Evolutionary conservation across 2,113 vertebrate genomes (phyloP).

Genomic region (Leucoraja erinaceus): DNA sequence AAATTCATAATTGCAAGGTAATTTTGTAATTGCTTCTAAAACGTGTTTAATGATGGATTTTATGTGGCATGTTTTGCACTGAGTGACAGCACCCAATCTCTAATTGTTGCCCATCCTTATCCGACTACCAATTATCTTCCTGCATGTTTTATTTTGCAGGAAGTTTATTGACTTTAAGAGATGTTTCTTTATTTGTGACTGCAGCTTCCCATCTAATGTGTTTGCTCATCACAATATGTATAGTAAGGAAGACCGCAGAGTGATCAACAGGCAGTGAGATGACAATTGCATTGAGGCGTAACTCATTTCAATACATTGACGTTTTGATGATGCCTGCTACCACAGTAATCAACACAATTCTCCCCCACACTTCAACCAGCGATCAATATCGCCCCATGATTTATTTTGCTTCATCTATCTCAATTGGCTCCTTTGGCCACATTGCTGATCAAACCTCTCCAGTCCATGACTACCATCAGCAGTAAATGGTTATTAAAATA

Average conservation of each 20-base stretch:
- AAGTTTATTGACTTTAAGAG: neutral
- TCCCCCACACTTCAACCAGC: neutral
- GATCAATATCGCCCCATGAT: neutral
- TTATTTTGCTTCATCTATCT: neutral
- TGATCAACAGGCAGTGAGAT: neutral
- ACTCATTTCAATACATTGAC: neutral
- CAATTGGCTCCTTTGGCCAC: neutral
- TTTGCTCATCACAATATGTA: too few species aligned
- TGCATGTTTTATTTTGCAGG: neutral
- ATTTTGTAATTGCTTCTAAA: slow-evolving; percentile 18
- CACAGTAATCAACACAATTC: neutral
- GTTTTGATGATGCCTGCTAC: neutral
- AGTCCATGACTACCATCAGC: neutral
- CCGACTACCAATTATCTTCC: neutral
- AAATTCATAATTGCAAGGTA: neutral
- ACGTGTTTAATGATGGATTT: slow-evolving; percentile 27
- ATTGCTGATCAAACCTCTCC: neutral
- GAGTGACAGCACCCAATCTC: neutral
- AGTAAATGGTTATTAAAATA: neutral
- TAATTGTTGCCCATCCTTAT: neutral
- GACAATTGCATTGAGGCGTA: neutral
- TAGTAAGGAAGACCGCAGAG: too few species aligned
- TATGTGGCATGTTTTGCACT: neutral
- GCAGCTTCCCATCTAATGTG: neutral
- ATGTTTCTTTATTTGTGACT: neutral